These are phyloP conservation scores for Drosophila lacertosa DNA, from an alignment of 1,140 invertebrate genomes.

Conservation along the genomic window DNA sequence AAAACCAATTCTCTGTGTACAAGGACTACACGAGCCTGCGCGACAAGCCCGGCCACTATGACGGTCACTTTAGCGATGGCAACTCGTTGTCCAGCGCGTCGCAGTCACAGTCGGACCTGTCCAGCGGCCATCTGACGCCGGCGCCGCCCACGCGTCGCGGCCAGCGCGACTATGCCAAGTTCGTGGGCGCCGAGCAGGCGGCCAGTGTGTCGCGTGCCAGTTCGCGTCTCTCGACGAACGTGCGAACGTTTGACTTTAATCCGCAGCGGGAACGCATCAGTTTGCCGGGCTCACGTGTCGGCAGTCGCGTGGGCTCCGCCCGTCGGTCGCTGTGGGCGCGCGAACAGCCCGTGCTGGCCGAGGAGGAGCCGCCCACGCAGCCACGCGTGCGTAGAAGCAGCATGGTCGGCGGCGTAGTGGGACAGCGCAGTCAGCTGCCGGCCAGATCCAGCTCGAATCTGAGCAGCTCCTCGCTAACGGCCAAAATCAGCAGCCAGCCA, in stretches of 20 bases:
- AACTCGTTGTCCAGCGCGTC: conserved; percentile 64
- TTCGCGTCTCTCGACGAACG: conserved; percentile 52
- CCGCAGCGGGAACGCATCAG: conserved; percentile 64
- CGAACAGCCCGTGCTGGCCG: conserved; percentile 43
- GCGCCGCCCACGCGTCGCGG: conserved; percentile 41
- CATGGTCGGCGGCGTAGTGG: conserved; percentile 3
- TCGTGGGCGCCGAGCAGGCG: conserved; percentile 68
- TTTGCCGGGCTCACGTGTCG: conserved; percentile 34
- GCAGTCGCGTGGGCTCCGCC: conserved; percentile 51
- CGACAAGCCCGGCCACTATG: conserved; percentile 60
- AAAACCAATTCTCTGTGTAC: conserved; percentile 71
- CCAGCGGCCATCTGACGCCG: conserved; percentile 67
- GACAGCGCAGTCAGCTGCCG: background rate
- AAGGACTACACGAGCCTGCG: conserved; percentile 68
- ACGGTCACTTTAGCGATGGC: conserved; percentile 68
- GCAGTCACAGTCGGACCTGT: conserved; percentile 65
- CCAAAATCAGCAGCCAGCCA: background rate
- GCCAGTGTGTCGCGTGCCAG: conserved; percentile 59
- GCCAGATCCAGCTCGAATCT: conserved; percentile 31
- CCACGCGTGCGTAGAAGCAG: conserved; percentile 11
- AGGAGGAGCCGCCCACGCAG: conserved; percentile 46
- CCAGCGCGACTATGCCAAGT: conserved; percentile 72
- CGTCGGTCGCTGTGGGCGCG: conserved; percentile 50
- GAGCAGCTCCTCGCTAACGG: background rate
- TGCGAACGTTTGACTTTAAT: conserved; percentile 73